Percentiles rank a stretch among this genome's conserved stretches.
Conservation (phyloP, 2,797 vertebrate species). For the Phrynocephalus forsythii region DNA sequence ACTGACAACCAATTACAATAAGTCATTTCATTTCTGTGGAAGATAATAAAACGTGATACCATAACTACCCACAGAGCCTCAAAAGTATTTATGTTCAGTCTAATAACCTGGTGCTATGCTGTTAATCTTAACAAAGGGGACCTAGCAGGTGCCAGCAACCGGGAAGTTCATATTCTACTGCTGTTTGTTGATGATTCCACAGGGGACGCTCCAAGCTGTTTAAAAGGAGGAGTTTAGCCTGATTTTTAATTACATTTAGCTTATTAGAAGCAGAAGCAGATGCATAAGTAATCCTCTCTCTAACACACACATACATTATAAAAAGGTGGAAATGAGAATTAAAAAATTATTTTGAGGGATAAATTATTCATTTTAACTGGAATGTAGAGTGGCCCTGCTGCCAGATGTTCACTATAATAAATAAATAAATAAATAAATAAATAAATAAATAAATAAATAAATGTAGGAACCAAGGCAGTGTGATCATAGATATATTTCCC, state of each 20-base stretch:
- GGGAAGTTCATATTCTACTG: conserved; percentile 77
- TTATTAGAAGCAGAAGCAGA: conserved; percentile 77
- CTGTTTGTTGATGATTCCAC: conserved; percentile 78
- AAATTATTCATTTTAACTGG: neutral
- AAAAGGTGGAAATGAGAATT: conserved; percentile 4
- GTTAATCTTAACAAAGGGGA: conserved; percentile 80
- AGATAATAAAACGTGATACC: conserved; percentile 82
- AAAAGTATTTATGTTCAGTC: conserved; percentile 81
- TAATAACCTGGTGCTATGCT: conserved; percentile 79
- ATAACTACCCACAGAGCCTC: conserved; percentile 80
- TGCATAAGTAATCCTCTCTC: conserved; percentile 70
- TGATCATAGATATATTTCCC: conserved; percentile 42
- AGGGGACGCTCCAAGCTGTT: conserved; percentile 76
- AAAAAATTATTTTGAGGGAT: neutral
- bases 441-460: no score
- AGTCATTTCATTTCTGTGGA: conserved; percentile 81
- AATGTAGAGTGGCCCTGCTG: neutral
- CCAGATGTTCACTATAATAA: no score
- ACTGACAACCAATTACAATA: conserved; percentile 85
- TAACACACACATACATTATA: neutral
- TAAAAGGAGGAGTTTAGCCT: conserved; percentile 76
- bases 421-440: no score
- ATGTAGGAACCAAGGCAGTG: accelerated
- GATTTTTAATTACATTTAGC: conserved; percentile 82
- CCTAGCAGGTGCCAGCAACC: conserved; percentile 76